phyloP scores from a whole-genome alignment of 2,888 invertebrate genomes.

The Seira musarum region DNA sequence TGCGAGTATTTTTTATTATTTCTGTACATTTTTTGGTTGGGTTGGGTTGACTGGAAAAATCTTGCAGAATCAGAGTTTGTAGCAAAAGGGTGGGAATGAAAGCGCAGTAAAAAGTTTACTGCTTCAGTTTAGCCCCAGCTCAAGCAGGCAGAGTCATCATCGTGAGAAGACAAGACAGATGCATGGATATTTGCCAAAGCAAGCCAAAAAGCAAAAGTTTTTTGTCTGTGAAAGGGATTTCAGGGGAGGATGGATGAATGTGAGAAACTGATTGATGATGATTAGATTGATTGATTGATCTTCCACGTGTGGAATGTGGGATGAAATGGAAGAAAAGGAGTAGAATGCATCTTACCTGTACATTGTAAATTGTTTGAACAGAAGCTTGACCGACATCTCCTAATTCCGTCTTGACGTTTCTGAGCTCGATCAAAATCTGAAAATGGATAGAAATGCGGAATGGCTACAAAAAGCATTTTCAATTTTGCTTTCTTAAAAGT shows the following conservation, averaged over 20 bases:
- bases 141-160: not conserved
- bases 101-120: not conserved
- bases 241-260: too few species aligned
- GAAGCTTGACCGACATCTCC: constrained; percentile 69
- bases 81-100: not conserved
- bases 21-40: too few species aligned
- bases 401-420: constrained; percentile 65
- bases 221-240: not conserved
- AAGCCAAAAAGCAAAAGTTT: not conserved
- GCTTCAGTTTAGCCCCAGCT: too few species aligned
- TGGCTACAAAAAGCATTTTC: not conserved
- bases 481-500: constrained; percentile 19
- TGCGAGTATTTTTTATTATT: too few species aligned
- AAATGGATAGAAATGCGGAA: not conserved
- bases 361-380: constrained; percentile 66
- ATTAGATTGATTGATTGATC: too few species aligned
- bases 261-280: too few species aligned
- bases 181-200: not conserved
- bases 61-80: not conserved
- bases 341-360: constrained; percentile 63
- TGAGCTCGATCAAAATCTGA: constrained; percentile 65
- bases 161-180: not conserved
- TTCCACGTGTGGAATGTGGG: too few species aligned
- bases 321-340: too few species aligned
- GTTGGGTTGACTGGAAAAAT: constrained; percentile 15